Base-by-base conservation (phyloP, 1,140 invertebrate genomes). In the Drosophila fuyamai region DNA sequence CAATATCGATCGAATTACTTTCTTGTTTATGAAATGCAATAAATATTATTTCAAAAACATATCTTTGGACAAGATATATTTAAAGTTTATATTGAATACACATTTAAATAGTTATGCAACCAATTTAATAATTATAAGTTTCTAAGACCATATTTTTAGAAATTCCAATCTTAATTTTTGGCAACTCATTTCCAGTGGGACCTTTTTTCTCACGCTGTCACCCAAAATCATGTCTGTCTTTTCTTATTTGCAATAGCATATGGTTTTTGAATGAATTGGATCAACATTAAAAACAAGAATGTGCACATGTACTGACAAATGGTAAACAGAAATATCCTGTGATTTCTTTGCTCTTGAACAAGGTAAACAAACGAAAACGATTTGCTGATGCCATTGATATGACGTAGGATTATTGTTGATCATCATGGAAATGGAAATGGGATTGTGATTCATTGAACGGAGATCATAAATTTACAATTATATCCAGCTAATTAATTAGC, bases 381-480 rank as follows among this genome's bases (percentile, higher is more conserved):
- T 40, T 48, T 55, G 48, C 50, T 76, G 80, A 83, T 66, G 76
- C 63, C 71, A 57, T 29, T 16, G 46, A 43, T 57, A 76, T 84
- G 81, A 84, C 81, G 81, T 81, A n/a, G 53, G 27, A 68, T 35
- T 46, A 13, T 32, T 43, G 44, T 60, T 16, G 6, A 63, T 40
- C 43, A 35, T 35, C 50, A 40, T 55, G 35, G n/a, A 29, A 32
- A 14, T 8, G 41, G 14, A 47, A 55, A 38, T 18, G 35, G 13
- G 50, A 41, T 29, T 44, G 32, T 81, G 79, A 82, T 5, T 82
- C 79, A 78, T 16, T 27, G 13, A 47, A 27, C 10, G 9, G 16
- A 32, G 23, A 51, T 32, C 27, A 9, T 23, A 23, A 13, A 36
- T 43, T 55, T 43, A 8, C 23, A 32, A 51, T 0, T 27, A 10